Evolutionary conservation across 1,140 invertebrate species (phyloP), one percentile per base, ranked within the genome.

Genomic region (Rhopalosiphum padi): DNA sequence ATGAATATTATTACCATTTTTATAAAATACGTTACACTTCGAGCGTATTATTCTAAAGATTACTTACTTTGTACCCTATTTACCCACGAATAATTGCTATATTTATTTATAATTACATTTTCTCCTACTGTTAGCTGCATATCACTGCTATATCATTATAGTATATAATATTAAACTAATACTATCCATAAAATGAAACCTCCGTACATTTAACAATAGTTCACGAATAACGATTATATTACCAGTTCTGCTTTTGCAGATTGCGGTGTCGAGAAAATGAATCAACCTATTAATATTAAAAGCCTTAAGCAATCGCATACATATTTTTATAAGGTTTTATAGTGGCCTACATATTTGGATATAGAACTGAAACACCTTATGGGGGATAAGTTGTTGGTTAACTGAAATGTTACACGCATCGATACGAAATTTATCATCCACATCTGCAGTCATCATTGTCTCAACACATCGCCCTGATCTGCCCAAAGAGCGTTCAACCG

Each of bases 401-500:
- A 15, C 37, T 15, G 22, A 43, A 41, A 85, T 43, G 8, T 85
- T 43, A 85, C 41, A 43, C 37, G 22, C 21, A 30, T 88, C 43
- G 48, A 89, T 23, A 89, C 0, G 3, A 53, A 37, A 55, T 89
- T 37, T 21, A 55, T 43, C 53, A n/a, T 68, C 22, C 87, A 89
- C n/a, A 18, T 43, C 41, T 41, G 41, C 53, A 43, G 60, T 18
- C 15, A 43, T n/a, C 15, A 41, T 37, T 43, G 30, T 68, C 53
- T 90, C 51, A 30, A 43, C 53, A 46, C 55, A 46, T 89, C 22
- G 51, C 25, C 9, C 23, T 37, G 22, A 89, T 37, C 88, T 6
- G 25, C 46, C 37, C 21, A 43, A 18, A 90, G 89, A 90, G 35
- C 37, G 46, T 90, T 90, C 89, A 90, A 90, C 37, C 53, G 89